A percentile compares a stretch with the other conserved stretches of the same genome.
These are phyloP conservation scores for Limulus polyphemus DNA, from an alignment of 2,888 invertebrate genomes.

Conservation along the genomic window DNA sequence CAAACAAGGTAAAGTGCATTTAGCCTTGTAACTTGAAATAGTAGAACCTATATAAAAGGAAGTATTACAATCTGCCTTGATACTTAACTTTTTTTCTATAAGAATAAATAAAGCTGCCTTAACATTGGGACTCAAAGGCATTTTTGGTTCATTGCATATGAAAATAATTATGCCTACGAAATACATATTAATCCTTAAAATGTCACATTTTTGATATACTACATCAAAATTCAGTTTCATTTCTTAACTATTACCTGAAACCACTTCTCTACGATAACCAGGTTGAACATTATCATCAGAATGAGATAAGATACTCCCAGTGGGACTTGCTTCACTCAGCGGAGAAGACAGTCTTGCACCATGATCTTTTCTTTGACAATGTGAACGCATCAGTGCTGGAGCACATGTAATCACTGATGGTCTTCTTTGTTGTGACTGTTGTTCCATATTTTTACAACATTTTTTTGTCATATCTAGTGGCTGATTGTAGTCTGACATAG, in stretches of 20 bases:
- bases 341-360: no score
- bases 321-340: no score
- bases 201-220: not conserved
- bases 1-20: no score
- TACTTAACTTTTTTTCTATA: no score
- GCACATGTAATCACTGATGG: constrained; percentile 55
- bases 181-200: not conserved
- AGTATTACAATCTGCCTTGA: no score
- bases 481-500: constrained; percentile 13
- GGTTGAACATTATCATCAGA: constrained; percentile 7
- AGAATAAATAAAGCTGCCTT: no score
- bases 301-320: no score
- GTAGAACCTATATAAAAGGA: no score
- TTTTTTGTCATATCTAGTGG: constrained; percentile 30
- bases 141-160: not conserved
- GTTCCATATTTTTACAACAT: constrained; percentile 4
- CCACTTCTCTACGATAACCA: constrained; percentile 24
- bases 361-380: constrained; percentile 5
- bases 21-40: no score
- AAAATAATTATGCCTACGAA: not conserved
- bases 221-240: not conserved
- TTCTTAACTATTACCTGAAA: constrained; percentile 20
- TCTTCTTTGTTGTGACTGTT: constrained; percentile 29
- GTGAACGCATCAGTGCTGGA: constrained; percentile 29
- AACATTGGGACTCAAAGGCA: not conserved